A percentile compares a stretch with the other conserved stretches of the same genome.
Evolutionary conservation across 1,140 invertebrate species (phyloP).

Genomic region (Muscidifurax raptorellus): DNA sequence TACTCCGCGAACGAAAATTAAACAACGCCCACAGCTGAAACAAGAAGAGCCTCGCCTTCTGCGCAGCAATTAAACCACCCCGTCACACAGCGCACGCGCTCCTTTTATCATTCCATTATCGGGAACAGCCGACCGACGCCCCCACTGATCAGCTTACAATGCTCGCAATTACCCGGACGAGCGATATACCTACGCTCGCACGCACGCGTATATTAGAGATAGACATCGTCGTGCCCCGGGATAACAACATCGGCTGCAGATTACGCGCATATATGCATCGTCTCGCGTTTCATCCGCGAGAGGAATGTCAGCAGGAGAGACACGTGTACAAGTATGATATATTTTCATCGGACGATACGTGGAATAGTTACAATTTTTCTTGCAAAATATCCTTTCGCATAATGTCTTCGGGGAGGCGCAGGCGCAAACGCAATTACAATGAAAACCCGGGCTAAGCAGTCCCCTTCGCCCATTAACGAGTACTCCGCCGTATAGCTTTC

Average conservation of each 20-base stretch:
- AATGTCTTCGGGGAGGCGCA: no score
- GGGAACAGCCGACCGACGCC: background rate
- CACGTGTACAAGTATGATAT: no score
- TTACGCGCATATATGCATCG: background rate
- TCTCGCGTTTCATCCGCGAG: background rate
- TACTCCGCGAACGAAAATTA: no score
- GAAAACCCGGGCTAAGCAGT: background rate
- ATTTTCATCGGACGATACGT: no score
- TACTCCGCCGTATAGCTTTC: no score
- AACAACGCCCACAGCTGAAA: background rate
- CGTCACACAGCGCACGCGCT: background rate
- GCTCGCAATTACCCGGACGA: slow-evolving; percentile 61
- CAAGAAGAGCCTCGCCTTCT: background rate
- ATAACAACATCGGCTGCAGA: background rate
- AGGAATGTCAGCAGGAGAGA: no score
- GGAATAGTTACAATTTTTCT: no score
- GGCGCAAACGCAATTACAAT: background rate
- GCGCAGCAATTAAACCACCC: background rate
- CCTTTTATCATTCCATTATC: slow-evolving; percentile 22
- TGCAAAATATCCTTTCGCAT: no score
- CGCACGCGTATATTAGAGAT: background rate
- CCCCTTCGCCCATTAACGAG: no score
- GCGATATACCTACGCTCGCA: slow-evolving; percentile 34
- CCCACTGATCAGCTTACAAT: slow-evolving; percentile 53
- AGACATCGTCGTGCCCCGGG: background rate